phyloP scores from a whole-genome alignment of 2,797 vertebrate species.

The Chrysocyon brachyurus region DNA sequence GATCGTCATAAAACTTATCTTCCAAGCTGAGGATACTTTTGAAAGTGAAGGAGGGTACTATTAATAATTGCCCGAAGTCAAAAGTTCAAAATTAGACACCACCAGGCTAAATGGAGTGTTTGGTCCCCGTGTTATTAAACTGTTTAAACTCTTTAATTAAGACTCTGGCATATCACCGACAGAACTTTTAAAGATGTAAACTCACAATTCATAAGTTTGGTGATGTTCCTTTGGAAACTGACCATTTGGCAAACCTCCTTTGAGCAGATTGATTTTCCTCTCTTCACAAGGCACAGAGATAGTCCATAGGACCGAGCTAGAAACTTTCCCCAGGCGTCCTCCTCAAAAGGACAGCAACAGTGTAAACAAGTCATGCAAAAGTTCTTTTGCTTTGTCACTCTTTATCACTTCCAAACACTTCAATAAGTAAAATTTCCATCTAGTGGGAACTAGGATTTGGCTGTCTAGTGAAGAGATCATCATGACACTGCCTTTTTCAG shows the following conservation, averaged over 20 bases:
- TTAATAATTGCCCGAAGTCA: not conserved
- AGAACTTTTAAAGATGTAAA: not conserved
- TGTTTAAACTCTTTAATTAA: not conserved
- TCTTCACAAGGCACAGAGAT: not conserved
- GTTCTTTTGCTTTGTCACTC: not conserved
- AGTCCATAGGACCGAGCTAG: not conserved
- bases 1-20: not conserved
- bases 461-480: not conserved
- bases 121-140: not conserved
- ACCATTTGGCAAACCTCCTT: not conserved
- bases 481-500: not conserved
- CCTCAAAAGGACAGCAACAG: not conserved
- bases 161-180: not conserved
- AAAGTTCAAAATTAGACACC: not conserved
- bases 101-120: not conserved
- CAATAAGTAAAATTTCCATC: not conserved
- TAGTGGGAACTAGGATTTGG: not conserved
- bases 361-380: not conserved
- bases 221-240: not conserved
- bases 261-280: not conserved
- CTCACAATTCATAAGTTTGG: not conserved
- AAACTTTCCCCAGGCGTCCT: not conserved
- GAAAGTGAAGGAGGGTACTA: not conserved
- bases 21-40: not conserved
- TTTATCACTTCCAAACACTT: not conserved